These are phyloP conservation scores for Lucilia sericata DNA, from an alignment of 1,140 invertebrate genomes.

Conservation along the genomic window DNA sequence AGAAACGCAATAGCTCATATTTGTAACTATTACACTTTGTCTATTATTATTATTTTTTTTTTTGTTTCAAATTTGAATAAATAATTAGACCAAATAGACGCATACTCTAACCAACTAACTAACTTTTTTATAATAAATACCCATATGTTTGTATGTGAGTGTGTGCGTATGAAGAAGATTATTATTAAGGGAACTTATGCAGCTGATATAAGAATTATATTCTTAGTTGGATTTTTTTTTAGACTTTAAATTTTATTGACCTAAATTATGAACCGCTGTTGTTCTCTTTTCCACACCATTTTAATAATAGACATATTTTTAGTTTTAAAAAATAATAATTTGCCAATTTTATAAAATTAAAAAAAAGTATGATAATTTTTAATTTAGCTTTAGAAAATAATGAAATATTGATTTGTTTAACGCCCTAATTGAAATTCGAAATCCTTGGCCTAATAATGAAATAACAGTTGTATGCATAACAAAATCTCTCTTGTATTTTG, in stretches of 20 bases:
- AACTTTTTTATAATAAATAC: background rate
- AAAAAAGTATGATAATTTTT: no score
- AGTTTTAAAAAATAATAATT: background rate
- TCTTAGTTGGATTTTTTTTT: background rate
- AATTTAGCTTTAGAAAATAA: no score
- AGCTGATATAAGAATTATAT: constrained; percentile 1
- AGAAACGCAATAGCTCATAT: no score
- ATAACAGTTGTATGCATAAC: no score
- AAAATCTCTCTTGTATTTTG: no score
- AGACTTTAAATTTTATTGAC: background rate
- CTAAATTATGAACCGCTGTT: background rate
- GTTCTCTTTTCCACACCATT: background rate
- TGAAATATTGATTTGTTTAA: no score
- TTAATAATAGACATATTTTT: background rate
- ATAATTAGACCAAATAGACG: constrained; percentile 4
- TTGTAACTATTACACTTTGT: no score
- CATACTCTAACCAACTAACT: background rate
- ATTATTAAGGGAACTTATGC: constrained; percentile 31
- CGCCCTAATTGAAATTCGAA: no score
- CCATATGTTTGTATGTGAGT: background rate
- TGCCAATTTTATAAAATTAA: background rate
- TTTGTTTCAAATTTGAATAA: background rate
- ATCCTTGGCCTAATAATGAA: no score
- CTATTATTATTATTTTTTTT: no score
- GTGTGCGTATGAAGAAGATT: background rate